Conservation (phyloP, 2,113 vertebrate species). For the Cavia aperea region DNA sequence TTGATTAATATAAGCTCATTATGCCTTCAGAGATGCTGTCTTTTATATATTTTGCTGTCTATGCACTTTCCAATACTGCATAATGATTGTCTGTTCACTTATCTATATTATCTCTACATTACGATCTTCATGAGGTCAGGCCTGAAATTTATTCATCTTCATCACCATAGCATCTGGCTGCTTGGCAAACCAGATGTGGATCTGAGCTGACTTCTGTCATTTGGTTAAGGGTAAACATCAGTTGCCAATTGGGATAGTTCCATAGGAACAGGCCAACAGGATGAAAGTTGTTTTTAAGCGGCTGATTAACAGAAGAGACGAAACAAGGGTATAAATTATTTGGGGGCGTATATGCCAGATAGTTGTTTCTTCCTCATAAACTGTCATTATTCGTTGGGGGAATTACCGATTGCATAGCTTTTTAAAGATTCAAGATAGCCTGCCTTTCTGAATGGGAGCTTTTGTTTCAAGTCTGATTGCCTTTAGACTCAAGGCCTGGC, state of each 20-base stretch:
- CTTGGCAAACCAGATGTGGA: background rate
- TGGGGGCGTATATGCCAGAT: background rate
- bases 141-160: background rate
- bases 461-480: background rate
- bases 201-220: background rate
- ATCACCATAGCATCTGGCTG: background rate
- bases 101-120: conserved; percentile 13
- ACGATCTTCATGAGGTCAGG: background rate
- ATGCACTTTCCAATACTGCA: background rate
- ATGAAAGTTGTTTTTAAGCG: background rate
- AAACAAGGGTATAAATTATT: background rate
- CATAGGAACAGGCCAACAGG: background rate
- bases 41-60: background rate
- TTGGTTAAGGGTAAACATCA: background rate
- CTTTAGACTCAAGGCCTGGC: background rate
- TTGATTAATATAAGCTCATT: conserved; percentile 2
- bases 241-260: background rate
- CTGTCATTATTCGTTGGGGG: background rate
- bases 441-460: background rate
- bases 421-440: background rate
- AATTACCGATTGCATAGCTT: background rate
- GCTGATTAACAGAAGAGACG: background rate
- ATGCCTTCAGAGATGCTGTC: background rate
- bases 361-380: background rate
- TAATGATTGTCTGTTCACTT: background rate